A percentile compares a stretch with the other conserved stretches of the same genome.
These are phyloP conservation scores for Aspiorhynchus laticeps DNA, from an alignment of 2,113 vertebrate species.

Conservation along the genomic window DNA sequence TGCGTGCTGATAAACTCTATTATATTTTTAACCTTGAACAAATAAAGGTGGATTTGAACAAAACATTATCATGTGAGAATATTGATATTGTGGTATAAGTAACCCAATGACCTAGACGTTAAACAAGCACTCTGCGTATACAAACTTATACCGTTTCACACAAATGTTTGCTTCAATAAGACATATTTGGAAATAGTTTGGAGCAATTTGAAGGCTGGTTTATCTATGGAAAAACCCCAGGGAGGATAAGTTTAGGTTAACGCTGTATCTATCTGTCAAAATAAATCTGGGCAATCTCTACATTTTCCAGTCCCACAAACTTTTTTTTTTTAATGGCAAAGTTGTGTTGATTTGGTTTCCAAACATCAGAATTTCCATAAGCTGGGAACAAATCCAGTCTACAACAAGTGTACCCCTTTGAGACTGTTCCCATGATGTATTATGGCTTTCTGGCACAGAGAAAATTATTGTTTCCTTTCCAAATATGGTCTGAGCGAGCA, in stretches of 20 bases:
- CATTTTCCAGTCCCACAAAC: slow-evolving; percentile 12
- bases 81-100: background rate
- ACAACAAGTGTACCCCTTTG: slow-evolving; percentile 34
- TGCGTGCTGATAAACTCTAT: background rate
- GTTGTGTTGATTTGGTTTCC: slow-evolving; percentile 34
- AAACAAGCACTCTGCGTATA: background rate
- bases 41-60: background rate
- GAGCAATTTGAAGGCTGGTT: background rate
- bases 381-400: slow-evolving; percentile 38
- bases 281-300: slow-evolving; percentile 25
- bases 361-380: slow-evolving; percentile 44
- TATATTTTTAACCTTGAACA: background rate
- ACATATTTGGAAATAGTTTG: slow-evolving; percentile 6
- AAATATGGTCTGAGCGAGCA: slow-evolving; percentile 68
- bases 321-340: background rate
- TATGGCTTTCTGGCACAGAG: slow-evolving; percentile 45
- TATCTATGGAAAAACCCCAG: slow-evolving; percentile 1
- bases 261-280: slow-evolving; percentile 5
- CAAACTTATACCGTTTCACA: background rate
- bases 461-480: slow-evolving; percentile 70
- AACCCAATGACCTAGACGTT: background rate
- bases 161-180: background rate
- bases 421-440: slow-evolving; percentile 44
- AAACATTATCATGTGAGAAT: background rate
- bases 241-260: slow-evolving; percentile 15